These are phyloP conservation scores for Sepioteuthis lessoniana DNA, from an alignment of 2,888 invertebrate genomes.

Conservation along the genomic window DNA sequence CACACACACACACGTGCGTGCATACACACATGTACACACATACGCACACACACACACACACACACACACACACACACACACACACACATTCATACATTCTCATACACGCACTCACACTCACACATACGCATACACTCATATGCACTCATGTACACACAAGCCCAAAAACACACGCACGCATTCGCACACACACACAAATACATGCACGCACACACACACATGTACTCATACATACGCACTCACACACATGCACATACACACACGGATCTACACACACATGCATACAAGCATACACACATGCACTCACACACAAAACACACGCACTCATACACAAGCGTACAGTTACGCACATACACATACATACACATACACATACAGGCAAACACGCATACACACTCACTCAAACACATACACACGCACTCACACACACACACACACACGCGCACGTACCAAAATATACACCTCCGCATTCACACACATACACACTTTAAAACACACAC, in stretches of 20 bases:
- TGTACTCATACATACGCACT: background rate
- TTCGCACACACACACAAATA: background rate
- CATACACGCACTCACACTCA: background rate
- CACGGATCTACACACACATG: background rate
- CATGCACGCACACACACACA: background rate
- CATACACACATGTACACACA: background rate
- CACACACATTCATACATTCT: no score
- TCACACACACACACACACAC: background rate
- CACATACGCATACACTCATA: background rate
- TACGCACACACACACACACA: background rate
- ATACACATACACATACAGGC: no score
- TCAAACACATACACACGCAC: no score
- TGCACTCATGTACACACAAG: background rate
- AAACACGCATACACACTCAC: no score
- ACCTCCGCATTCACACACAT: background rate
- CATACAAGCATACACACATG: background rate
- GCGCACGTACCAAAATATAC: no score
- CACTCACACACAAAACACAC: no score
- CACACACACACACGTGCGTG: background rate
- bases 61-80: no score
- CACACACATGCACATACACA: background rate
- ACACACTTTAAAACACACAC: background rate
- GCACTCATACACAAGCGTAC: no score
- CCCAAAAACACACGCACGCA: background rate
- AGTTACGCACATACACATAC: no score